These are phyloP conservation scores for Temnothorax unifasciatus DNA, from an alignment of 2,888 invertebrate genomes.

Conservation along the genomic window DNA sequence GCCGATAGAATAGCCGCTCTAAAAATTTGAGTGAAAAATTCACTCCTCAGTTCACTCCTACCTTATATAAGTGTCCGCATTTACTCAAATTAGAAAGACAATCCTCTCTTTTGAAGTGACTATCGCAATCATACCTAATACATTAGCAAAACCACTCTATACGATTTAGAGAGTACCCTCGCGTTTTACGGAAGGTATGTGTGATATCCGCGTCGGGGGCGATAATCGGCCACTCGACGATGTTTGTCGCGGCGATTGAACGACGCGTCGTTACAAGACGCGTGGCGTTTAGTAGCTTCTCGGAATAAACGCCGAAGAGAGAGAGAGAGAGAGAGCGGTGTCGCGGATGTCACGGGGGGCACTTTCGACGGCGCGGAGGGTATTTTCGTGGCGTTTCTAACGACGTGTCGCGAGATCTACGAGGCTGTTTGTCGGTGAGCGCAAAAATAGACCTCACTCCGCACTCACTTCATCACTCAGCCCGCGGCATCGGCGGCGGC, in stretches of 20 bases:
- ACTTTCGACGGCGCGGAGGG: slow-evolving; percentile 64
- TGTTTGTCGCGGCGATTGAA: slow-evolving; percentile 40
- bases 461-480: slow-evolving; percentile 84
- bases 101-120: no score
- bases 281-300: slow-evolving; percentile 66
- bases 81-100: no score
- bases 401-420: slow-evolving; percentile 81
- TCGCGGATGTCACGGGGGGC: slow-evolving; percentile 60
- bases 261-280: slow-evolving; percentile 35
- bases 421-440: slow-evolving; percentile 82
- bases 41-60: no score
- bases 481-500: slow-evolving; percentile 46
- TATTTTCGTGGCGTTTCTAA: slow-evolving; percentile 79
- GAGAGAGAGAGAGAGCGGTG: slow-evolving; percentile 6
- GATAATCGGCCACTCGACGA: slow-evolving; percentile 33
- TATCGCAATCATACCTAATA: no score
- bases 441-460: slow-evolving; percentile 85
- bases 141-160: no score
- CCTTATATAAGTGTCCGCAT: no score
- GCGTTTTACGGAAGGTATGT: background rate
- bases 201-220: background rate
- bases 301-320: slow-evolving; percentile 70
- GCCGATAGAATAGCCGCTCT: no score
- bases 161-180: background rate
- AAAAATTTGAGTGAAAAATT: no score